These are phyloP conservation scores for Neolamprologus sp. DNA, from an alignment of 2,113 vertebrate species.

Conservation along the genomic window DNA sequence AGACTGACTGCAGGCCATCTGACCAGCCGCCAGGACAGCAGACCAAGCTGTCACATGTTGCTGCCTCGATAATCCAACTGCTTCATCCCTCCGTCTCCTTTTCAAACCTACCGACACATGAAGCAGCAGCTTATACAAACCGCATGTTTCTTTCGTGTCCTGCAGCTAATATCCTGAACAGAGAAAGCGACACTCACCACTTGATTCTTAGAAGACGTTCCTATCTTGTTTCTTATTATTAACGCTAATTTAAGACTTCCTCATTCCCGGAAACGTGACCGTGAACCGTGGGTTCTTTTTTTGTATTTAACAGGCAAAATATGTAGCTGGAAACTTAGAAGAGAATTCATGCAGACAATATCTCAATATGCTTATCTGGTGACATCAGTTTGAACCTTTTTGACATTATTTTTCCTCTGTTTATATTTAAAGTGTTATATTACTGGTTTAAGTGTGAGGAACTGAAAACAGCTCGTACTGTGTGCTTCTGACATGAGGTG, in stretches of 20 bases:
- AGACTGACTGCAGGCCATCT: background rate
- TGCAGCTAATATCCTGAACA: background rate
- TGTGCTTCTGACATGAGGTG: background rate
- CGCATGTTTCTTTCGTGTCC: background rate
- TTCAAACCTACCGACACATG: background rate
- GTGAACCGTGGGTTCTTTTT: background rate
- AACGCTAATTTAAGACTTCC: background rate
- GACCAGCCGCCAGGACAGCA: background rate
- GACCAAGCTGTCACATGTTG: conserved; percentile 6
- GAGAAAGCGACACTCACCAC: background rate
- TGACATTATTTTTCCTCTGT: background rate
- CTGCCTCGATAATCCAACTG: background rate
- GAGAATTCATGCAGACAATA: background rate
- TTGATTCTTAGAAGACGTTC: background rate
- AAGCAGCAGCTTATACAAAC: background rate
- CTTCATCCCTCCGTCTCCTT: background rate
- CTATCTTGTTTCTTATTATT: background rate
- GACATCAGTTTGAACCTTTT: background rate
- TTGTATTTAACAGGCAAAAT: background rate
- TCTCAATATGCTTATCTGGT: background rate
- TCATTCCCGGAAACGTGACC: background rate
- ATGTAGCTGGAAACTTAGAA: background rate
- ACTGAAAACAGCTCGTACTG: background rate
- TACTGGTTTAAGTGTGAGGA: background rate
- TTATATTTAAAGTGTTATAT: background rate